These are phyloP conservation scores for Pterocles burchelli DNA, from an alignment of 2,113 vertebrate genomes.

Conservation along the genomic window DNA sequence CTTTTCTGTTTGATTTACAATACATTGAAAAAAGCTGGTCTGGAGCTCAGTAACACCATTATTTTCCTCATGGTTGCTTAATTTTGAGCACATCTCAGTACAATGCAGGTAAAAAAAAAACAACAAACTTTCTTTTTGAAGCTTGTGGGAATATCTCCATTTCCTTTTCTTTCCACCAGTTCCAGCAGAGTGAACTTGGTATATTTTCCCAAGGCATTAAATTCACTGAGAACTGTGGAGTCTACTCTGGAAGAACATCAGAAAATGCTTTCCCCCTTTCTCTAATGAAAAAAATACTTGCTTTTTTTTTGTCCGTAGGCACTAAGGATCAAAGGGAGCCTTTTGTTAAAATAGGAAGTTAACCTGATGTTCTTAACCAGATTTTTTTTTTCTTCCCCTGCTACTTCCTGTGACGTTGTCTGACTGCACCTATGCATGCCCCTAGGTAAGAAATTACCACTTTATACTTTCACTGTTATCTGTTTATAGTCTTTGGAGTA, in stretches of 20 bases:
- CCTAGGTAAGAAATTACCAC: background rate
- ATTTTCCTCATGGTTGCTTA: background rate
- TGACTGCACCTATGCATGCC: background rate
- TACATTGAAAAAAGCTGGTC: background rate
- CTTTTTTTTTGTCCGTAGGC: background rate
- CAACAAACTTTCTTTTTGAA: background rate
- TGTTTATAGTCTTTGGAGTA: background rate
- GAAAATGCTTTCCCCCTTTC: background rate
- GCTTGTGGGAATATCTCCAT: background rate
- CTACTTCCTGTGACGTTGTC: background rate
- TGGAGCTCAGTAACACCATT: background rate
- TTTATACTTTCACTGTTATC: background rate
- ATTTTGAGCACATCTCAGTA: background rate
- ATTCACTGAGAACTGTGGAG: background rate
- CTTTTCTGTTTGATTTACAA: constrained; percentile 15
- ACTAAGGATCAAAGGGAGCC: background rate
- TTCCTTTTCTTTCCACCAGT: background rate
- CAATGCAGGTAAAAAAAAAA: background rate
- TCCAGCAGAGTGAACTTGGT: background rate
- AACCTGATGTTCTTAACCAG: background rate
- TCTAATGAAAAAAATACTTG: background rate
- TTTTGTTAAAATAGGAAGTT: background rate
- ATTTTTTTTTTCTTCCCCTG: background rate
- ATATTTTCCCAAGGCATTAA: background rate
- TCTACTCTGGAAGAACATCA: constrained; percentile 13